Conservation (phyloP, 2,888 invertebrate genomes). For the Heliconius aoede region DNA sequence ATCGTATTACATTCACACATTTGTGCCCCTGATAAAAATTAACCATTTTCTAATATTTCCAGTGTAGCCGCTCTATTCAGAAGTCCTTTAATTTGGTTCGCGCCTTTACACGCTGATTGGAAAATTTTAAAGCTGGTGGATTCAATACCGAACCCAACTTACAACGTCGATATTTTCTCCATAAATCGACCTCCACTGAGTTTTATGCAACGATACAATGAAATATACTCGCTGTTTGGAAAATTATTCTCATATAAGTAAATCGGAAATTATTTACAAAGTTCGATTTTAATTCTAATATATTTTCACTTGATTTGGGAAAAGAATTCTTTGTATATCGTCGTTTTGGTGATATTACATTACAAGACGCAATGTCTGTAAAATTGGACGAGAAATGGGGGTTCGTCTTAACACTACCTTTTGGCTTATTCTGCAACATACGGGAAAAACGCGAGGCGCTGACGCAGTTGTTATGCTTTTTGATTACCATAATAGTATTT, state of each 20-base stretch:
- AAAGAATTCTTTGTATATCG: too few species aligned
- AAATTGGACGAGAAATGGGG: too few species aligned
- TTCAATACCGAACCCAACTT: slow-evolving; percentile 54
- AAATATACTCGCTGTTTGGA: slow-evolving; percentile 28
- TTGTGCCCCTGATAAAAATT: too few species aligned
- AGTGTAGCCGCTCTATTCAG: slow-evolving; percentile 46
- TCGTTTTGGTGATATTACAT: too few species aligned
- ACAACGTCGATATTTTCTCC: slow-evolving; percentile 44
- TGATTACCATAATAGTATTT: too few species aligned
- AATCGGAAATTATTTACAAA: background rate
- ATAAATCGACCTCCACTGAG: slow-evolving; percentile 40
- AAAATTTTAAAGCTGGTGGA: slow-evolving; percentile 52
- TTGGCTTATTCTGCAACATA: too few species aligned
- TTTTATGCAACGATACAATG: slow-evolving; percentile 43
- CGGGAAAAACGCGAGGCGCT: too few species aligned
- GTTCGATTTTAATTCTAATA: too few species aligned
- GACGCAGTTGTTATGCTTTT: too few species aligned
- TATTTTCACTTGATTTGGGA: too few species aligned
- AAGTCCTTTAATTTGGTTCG: slow-evolving; percentile 57
- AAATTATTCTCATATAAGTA: slow-evolving; percentile 28
- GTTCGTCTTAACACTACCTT: too few species aligned
- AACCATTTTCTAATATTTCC: background rate
- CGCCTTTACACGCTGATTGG: slow-evolving; percentile 53
- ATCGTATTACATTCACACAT: background rate
- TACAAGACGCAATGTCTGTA: too few species aligned